Evolutionary conservation across 2,888 invertebrate species (phyloP).

Genomic region (Horisme vitalbata): DNA sequence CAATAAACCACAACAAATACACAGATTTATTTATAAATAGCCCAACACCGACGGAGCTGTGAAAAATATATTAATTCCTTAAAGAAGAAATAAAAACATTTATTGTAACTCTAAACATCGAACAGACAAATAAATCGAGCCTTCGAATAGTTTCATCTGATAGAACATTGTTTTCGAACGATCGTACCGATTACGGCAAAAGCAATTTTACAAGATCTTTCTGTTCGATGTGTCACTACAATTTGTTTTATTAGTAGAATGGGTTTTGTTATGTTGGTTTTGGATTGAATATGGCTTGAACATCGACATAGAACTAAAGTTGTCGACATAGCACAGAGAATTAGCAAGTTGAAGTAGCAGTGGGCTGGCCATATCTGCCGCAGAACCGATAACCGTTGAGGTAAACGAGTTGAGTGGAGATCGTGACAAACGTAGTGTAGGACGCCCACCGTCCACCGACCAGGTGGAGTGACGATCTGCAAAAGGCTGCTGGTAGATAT

Average conservation of each 20-base stretch:
- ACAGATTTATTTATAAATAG: neutral
- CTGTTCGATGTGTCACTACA: conserved; percentile 5
- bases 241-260: neutral
- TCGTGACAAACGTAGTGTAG: no score
- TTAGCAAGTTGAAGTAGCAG: no score
- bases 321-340: no score
- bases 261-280: neutral
- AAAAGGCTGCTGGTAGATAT: no score
- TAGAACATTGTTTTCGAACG: conserved; percentile 26
- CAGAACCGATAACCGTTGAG: no score
- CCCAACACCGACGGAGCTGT: neutral
- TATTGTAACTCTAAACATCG: conserved; percentile 19
- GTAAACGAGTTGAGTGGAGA: no score
- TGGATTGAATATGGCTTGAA: neutral
- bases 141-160: conserved; percentile 17
- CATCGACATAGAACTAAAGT: no score
- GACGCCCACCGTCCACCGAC: no score
- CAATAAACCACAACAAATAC: no score
- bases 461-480: no score
- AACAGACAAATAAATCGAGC: conserved; percentile 17
- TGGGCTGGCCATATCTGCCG: no score
- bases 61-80: conserved; percentile 6
- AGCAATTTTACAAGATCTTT: conserved; percentile 33
- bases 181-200: conserved; percentile 32
- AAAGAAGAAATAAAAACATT: conserved; percentile 18